Evolutionary conservation across 2,113 vertebrate species (phyloP), one percentile per base, ranked within the genome.

Genomic region (Maylandia zebra): DNA sequence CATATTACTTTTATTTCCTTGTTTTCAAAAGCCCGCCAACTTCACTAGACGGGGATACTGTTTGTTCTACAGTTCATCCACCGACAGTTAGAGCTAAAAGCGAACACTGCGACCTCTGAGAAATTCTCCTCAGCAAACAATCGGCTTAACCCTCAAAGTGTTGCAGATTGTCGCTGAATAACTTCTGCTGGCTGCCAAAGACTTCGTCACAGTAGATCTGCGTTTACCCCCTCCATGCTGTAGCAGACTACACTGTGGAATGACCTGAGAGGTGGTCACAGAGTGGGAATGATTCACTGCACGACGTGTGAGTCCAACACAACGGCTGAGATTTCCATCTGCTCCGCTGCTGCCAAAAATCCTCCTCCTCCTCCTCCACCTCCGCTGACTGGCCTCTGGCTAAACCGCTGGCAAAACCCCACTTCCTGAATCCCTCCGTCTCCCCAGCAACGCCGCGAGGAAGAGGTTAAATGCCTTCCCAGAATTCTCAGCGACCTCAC

Each of bases 261-360:
- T 5, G 87, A 79, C 74, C 83, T 45, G 45, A 76, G 84, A 4
- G 22, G 3, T 30, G 78, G 27, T 85, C 86, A 71, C 83, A 24
- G 78, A 45, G 81, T 50, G 82, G 82, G 83, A 85, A 83, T 53
- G 83, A 89, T 52, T 85, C 83, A 79, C 14, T 69, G 78, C 14
- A 13, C 55, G 38, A 91, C 7, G 41, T 82, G 64, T 87, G 80
- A 89, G 83, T 89, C 82, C 85, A 55, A 66, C 84, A 64, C 56
- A 84, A 81, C 83, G 81, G 86, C 91, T 82, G 89, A 55, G 87
- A 91, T 94, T 93, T 94, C 89, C 90, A 94, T 93, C 92, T 86
- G 89, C 13, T n/a, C 85, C 32, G 4, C 48, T 14, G 56, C 90
- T 91, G 91, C 93, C 89, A 90, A 56, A 86, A 38, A 7, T 52